phyloP scores from a whole-genome alignment of 1,140 invertebrate species.

The Solen grandis region DNA sequence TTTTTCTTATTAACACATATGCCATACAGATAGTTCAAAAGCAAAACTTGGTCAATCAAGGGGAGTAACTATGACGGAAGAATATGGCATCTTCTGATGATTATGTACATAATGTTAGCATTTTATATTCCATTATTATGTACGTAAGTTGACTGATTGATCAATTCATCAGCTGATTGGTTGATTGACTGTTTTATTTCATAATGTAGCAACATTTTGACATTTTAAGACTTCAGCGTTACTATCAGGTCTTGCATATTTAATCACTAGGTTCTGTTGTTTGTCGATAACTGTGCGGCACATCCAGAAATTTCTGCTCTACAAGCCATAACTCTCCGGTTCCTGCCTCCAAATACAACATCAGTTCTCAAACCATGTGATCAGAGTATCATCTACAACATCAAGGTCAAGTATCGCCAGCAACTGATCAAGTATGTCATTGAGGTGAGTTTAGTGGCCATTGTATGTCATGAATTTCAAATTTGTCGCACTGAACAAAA shows the following conservation, averaged over 20 bases:
- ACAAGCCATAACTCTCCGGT: slow-evolving; percentile 19
- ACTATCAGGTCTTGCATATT: too few relatives aligned
- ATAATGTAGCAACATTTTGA: too few relatives aligned
- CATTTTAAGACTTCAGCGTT: too few relatives aligned
- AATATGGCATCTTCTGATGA: too few relatives aligned
- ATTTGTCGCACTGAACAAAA: too few relatives aligned
- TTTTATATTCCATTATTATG: too few relatives aligned
- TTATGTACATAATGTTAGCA: too few relatives aligned
- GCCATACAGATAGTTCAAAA: too few relatives aligned
- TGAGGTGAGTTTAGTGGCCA: slow-evolving; percentile 8
- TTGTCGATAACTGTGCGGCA: slow-evolving; percentile 47
- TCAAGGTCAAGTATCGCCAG: slow-evolving; percentile 45
- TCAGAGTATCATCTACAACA: slow-evolving; percentile 52
- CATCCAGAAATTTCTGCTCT: slow-evolving; percentile 16
- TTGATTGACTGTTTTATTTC: too few relatives aligned
- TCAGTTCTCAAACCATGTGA: slow-evolving; percentile 53
- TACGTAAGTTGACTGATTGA: not conserved
- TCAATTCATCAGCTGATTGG: too few relatives aligned
- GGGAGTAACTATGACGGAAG: not conserved
- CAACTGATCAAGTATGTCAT: slow-evolving; percentile 7
- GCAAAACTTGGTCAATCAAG: not conserved
- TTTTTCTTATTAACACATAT: not conserved
- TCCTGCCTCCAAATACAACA: slow-evolving; percentile 58
- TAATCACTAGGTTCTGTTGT: too few relatives aligned
- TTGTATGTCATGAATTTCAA: too few relatives aligned